Conservation (phyloP, 2,888 invertebrate genomes). For the Drosophila testacea region DNA sequence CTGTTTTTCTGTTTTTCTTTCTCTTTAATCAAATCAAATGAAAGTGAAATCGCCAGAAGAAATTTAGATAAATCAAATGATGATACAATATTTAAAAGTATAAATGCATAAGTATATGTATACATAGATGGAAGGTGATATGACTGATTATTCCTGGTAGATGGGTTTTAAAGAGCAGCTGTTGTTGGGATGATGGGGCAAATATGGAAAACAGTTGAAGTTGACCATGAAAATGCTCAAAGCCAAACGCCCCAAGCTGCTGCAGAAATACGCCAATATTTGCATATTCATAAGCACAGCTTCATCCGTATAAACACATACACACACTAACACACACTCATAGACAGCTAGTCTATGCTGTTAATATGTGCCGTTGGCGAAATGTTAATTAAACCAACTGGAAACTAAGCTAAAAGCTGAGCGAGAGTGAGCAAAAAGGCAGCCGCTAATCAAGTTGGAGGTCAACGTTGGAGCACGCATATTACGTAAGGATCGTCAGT, state of each 20-base stretch:
- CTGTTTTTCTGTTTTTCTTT: no score
- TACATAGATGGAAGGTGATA: constrained; percentile 30
- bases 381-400: constrained; percentile 71
- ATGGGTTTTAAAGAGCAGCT: not conserved
- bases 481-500: constrained; percentile 65
- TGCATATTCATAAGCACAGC: constrained; percentile 64
- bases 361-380: constrained; percentile 54
- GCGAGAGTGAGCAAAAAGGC: constrained; percentile 40
- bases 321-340: constrained; percentile 11
- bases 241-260: constrained; percentile 44
- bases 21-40: constrained; percentile 6
- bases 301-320: constrained; percentile 26
- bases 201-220: constrained; percentile 52
- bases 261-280: constrained; percentile 54
- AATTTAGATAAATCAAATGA: constrained; percentile 33
- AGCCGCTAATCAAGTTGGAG: constrained; percentile 77
- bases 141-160: constrained; percentile 13
- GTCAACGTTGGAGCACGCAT: constrained; percentile 60
- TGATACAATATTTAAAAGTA: constrained; percentile 17
- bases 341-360: constrained; percentile 24
- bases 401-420: constrained; percentile 50
- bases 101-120: constrained; percentile 1
- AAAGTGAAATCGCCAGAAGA: constrained; percentile 74
- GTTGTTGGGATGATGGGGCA: constrained; percentile 33
- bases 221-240: constrained; percentile 66